phyloP scores from a whole-genome alignment of 2,797 vertebrate species.

The Loriculus beryllinus region DNA sequence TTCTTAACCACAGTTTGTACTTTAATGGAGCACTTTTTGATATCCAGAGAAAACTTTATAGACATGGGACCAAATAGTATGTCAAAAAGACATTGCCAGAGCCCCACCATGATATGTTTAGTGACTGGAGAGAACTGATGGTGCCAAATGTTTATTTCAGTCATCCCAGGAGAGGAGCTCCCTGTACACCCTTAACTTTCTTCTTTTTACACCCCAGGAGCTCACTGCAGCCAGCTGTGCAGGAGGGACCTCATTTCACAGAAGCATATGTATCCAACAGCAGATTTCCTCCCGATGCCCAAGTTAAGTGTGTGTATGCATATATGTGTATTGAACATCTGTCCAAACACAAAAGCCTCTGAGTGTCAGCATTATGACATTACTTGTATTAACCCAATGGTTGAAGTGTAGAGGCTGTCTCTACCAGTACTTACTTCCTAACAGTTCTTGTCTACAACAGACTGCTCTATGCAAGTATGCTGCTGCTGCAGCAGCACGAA shows the following conservation, averaged over 20 bases:
- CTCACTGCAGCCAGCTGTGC: conserved; percentile 3
- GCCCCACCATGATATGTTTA: not conserved
- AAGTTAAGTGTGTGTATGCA: not conserved
- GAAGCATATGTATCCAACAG: not conserved
- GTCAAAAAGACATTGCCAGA: not conserved
- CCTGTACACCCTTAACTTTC: not conserved
- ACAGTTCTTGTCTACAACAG: not conserved
- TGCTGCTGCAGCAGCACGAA: not conserved
- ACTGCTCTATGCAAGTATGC: not conserved
- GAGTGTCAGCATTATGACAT: not conserved
- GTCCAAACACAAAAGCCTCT: conserved; percentile 32
- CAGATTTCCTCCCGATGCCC: conserved; percentile 14
- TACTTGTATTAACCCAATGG: not conserved
- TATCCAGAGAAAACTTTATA: not conserved
- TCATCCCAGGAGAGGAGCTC: not conserved
- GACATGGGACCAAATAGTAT: not conserved
- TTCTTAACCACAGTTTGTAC: not conserved
- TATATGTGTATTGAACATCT: not conserved
- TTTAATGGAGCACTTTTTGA: not conserved
- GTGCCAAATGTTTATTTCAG: not conserved
- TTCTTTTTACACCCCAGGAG: not conserved
- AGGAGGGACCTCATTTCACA: not conserved
- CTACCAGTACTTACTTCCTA: not conserved
- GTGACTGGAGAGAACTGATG: not conserved
- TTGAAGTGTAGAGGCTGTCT: not conserved